Base-by-base conservation (phyloP, 2,113 vertebrate genomes). In the Semnopithecus entellus region DNA sequence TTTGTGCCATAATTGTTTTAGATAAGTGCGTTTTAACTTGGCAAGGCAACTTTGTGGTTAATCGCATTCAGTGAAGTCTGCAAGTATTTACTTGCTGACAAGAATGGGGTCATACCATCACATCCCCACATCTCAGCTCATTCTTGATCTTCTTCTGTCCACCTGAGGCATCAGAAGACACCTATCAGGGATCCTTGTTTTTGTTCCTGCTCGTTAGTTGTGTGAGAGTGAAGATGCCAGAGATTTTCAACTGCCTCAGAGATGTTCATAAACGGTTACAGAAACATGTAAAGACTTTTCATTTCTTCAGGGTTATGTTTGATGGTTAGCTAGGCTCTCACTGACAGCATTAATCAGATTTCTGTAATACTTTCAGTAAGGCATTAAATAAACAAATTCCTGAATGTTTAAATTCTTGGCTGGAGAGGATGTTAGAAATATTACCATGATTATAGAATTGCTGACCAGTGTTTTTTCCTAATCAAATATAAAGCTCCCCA, bases 401-500 rank as follows among this genome's bases (percentile, higher is more conserved):
- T 81, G 52, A 93, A 87, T 68, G 72, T 50, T 6, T 64, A 79
- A 75, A 89, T 79, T 79, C 50, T 80, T 90, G 57, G 23, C 66
- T 70, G 1, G 40, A 48, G 11, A 79, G n/a, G 52, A 52, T 50
- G 20, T 50, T n/a, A 18, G 22, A 79, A 92, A 88, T 55, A 68
- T 73, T 81, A 57, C 14, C 48, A 30, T 73, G 35, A 85, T 84
- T 84, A 73, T 17, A 22, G 70, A 81, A 86, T 13, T 55, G 12
- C 61, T 95, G 61, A 76, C 40, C 30, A n/a, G 0, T 50, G 45
- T 61, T 92, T 81, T 72, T 64, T 8, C 64, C 16, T 90, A 66
- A 83, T 64, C 43, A 57, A 93, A 68, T 84, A 81, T 98, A 79
- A 98, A 97, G 16, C 82, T 97, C 68, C 18, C 7, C 92, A 59